Percentiles rank a stretch among this genome's conserved stretches.
phyloP scores from a whole-genome alignment of 2,113 vertebrate species.

The Rana temporaria region DNA sequence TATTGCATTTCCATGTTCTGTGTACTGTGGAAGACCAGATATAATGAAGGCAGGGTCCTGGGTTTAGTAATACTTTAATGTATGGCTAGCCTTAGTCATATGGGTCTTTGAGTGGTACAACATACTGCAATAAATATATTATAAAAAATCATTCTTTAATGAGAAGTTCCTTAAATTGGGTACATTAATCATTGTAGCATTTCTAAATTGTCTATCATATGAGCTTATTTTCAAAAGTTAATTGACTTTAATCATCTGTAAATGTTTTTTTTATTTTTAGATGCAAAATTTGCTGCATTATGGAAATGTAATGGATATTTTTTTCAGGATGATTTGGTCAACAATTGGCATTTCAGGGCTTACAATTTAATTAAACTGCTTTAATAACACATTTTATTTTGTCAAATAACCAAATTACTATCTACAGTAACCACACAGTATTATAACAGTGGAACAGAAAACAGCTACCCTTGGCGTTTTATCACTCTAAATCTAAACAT shows the following conservation, averaged over 20 bases:
- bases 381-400: conserved; percentile 38
- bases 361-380: conserved; percentile 52
- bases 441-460: conserved; percentile 45
- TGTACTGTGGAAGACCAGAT: too few relatives aligned
- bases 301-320: conserved; percentile 1
- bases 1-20: too few relatives aligned
- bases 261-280: conserved; percentile 1
- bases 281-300: background rate
- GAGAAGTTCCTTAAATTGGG: too few relatives aligned
- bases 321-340: conserved; percentile 7
- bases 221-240: background rate
- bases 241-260: background rate
- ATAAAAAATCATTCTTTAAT: too few relatives aligned
- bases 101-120: too few relatives aligned
- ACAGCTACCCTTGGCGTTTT: conserved; percentile 50
- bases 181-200: background rate
- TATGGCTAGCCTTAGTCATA: too few relatives aligned
- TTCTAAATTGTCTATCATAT: background rate
- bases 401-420: conserved; percentile 34
- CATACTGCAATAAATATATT: too few relatives aligned
- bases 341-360: conserved; percentile 23
- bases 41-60: too few relatives aligned
- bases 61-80: too few relatives aligned
- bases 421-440: conserved; percentile 51
- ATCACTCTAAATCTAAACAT: conserved; percentile 4